These are phyloP conservation scores for Ochropleura plecta DNA, from an alignment of 2,888 invertebrate genomes.

Conservation along the genomic window DNA sequence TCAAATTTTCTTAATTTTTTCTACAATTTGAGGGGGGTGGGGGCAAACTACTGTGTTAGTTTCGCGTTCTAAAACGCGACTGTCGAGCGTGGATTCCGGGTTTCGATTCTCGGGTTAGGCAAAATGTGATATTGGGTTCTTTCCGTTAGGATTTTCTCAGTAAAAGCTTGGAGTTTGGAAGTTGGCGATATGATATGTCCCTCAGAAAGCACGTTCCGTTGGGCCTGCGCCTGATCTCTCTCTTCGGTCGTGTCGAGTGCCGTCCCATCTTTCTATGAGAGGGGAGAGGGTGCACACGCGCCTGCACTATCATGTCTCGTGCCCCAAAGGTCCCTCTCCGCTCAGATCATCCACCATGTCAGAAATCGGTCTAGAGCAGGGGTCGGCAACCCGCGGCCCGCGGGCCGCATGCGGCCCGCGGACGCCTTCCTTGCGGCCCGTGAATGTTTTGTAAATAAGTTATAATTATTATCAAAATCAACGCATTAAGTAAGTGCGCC, in stretches of 20 bases:
- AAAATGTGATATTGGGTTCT: neutral
- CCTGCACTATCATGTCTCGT: neutral
- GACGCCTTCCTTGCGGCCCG: no score
- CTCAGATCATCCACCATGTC: neutral
- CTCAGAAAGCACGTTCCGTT: neutral
- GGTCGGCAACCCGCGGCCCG: no score
- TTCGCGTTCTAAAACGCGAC: no score
- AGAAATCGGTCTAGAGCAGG: no score
- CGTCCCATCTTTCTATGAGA: no score
- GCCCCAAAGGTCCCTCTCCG: neutral
- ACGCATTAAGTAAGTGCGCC: no score
- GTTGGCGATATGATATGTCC: neutral
- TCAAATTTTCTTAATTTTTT: neutral
- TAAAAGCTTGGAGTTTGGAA: neutral
- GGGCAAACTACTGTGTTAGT: no score
- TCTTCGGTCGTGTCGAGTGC: neutral
- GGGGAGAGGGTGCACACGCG: neutral
- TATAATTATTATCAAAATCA: no score
- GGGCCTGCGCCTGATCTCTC: neutral
- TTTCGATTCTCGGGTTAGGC: neutral
- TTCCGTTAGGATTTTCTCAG: neutral
- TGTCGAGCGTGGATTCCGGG: neutral
- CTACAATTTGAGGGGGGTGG: neutral
- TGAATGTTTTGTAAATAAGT: no score
- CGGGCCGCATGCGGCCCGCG: no score